Evolutionary conservation across 2,888 invertebrate genomes (phyloP), one percentile per base, ranked within the genome.

Genomic region (Limnephilus marmoratus): DNA sequence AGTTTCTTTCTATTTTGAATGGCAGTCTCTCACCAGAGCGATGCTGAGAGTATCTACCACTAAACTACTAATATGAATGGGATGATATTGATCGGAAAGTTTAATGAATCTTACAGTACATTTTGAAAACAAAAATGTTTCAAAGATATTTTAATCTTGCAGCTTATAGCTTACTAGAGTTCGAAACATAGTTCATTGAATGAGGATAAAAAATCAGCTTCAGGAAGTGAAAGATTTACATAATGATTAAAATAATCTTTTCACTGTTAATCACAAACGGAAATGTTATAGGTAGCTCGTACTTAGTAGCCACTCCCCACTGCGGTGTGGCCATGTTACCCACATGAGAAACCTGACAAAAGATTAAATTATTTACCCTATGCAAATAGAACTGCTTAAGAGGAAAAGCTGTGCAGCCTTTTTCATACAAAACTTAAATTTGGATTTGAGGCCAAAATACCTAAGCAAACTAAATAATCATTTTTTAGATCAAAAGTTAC

Each of bases 191-290:
- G 24, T 68, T 68, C 24, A 68, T 68, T n/a, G 68, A 7, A 24
- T 68, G 24, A 24, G 68, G n/a, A 68, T 2, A 9, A n/a, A 68
- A 68, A 68, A n/a, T n/a, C 68, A 68, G 24, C 68, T 68, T 68
- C 68, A 68, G 68, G 68, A 68, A 24, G 68, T 68, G 5, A n/a
- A 68, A 68, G 68, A n/a, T 68, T 68, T 68, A 24, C 68, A 68
- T 68, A 68, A 68, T 68, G 68, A 68, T 68, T 68, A 68, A 53
- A 68, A n/a, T 68, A 68, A 68, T 68, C 68, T 68, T 68, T 68
- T 68, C 68, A 68, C 68, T 2, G 68, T 68, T 68, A 68, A 68
- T 68, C 68, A 68, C 68, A 68, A 68, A 68, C 68, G 68, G 68
- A 68, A 68, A 68, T 68, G 68, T 68, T 24, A 68, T 68, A 68